Percentiles rank a stretch among this genome's conserved stretches.
Conservation (phyloP, 2,113 vertebrate genomes). For the Phainopepla nitens region DNA sequence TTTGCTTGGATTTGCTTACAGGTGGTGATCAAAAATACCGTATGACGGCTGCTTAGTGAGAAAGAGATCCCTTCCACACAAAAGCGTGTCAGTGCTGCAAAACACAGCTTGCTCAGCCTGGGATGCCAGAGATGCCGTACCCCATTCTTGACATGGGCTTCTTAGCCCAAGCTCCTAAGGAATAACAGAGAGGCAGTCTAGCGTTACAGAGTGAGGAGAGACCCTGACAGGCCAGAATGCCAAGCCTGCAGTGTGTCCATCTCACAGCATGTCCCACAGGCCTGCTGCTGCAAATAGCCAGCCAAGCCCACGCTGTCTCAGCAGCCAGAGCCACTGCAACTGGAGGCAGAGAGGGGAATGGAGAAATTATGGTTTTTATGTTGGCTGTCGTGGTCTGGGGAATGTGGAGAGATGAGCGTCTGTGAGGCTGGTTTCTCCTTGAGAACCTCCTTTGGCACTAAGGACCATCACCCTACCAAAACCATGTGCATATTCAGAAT, state of each 20-base stretch:
- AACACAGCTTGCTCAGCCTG: conserved; percentile 34
- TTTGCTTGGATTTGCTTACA: conserved; percentile 14
- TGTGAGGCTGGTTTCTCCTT: not conserved
- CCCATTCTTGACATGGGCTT: not conserved
- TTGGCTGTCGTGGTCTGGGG: not conserved
- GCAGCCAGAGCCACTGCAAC: not conserved
- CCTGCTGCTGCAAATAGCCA: not conserved
- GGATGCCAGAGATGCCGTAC: conserved; percentile 43
- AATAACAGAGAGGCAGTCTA: not conserved
- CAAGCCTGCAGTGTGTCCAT: not conserved
- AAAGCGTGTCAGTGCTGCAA: conserved; percentile 9
- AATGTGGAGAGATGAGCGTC: not conserved
- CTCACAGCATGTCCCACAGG: not conserved
- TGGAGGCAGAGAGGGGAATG: not conserved
- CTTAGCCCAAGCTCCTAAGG: not conserved
- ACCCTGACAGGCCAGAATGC: not conserved
- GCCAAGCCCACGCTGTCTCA: not conserved
- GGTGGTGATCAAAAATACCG: conserved; percentile 26
- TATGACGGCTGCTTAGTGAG: not conserved
- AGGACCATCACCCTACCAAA: not conserved
- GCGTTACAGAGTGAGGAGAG: not conserved
- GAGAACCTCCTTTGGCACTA: not conserved
- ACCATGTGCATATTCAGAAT: not conserved
- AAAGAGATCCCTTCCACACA: conserved; percentile 37
- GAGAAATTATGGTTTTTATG: not conserved